A percentile compares a stretch with the other conserved stretches of the same genome.
Conservation (phyloP, 2,888 invertebrate species). For the Synergus gifuensis region DNA sequence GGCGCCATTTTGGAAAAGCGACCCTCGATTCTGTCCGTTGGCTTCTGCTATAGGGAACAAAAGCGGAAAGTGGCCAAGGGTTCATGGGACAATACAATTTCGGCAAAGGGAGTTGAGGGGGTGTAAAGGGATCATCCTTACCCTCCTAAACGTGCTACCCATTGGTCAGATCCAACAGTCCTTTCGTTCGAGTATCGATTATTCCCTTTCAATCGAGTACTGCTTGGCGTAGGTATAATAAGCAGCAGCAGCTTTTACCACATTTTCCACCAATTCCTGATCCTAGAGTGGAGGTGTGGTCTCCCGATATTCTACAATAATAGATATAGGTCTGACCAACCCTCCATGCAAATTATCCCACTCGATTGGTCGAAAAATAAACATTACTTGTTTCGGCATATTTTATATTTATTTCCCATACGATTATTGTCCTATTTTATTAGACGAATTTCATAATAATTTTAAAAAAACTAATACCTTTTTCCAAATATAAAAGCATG, state of each 20-base stretch:
- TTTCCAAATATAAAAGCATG: not conserved
- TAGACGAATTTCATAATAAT: not conserved
- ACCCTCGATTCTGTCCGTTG: constrained; percentile 48
- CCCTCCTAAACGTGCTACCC: constrained; percentile 52
- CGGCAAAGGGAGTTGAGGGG: constrained; percentile 52
- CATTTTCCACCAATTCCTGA: constrained; percentile 10
- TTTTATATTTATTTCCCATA: not conserved
- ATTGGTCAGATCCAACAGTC: constrained; percentile 57
- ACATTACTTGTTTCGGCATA: not conserved
- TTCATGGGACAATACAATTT: constrained; percentile 48
- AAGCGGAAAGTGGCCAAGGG: constrained; percentile 51
- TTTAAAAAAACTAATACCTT: too few relatives aligned
- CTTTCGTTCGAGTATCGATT: constrained; percentile 54
- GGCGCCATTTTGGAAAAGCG: constrained; percentile 57
- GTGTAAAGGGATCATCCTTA: constrained; percentile 58
- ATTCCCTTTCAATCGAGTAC: constrained; percentile 52
- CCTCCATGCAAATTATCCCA: constrained; percentile 25
- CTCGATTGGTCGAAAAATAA: not conserved
- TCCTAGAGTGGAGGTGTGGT: constrained; percentile 23
- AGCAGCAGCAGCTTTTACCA: constrained; percentile 8
- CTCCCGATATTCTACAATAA: not conserved
- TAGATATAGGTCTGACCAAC: constrained; percentile 14
- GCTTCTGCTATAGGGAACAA: constrained; percentile 46
- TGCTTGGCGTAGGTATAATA: constrained; percentile 15
- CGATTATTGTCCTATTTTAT: not conserved